Percentiles rank a stretch among this genome's conserved stretches.
phyloP scores from a whole-genome alignment of 1,140 invertebrate species.

The Latrodectus geometricus region DNA sequence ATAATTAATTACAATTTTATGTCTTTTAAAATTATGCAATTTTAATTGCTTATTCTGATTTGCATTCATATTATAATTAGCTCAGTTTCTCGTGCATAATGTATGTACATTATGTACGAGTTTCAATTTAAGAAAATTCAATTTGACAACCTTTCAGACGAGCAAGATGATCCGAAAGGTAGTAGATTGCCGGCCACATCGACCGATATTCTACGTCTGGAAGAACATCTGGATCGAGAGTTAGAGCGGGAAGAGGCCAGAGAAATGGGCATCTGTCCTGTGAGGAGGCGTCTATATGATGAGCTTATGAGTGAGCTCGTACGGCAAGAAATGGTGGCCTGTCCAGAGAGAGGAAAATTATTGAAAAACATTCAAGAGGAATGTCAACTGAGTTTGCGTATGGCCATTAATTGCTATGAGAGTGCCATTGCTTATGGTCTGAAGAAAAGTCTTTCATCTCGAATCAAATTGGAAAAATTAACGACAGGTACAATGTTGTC shows the following conservation, averaged over 20 bases:
- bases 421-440: constrained; percentile 98
- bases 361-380: constrained; percentile 93
- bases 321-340: constrained; percentile 95
- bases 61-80: too few species aligned
- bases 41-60: too few species aligned
- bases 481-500: too few species aligned
- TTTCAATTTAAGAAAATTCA: too few species aligned
- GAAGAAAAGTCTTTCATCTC: constrained; percentile 86
- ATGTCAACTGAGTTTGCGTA: constrained; percentile 93
- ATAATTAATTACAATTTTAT: too few species aligned
- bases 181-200: constrained; percentile 94
- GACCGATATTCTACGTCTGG: constrained; percentile 92
- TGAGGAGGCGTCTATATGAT: constrained; percentile 91
- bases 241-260: constrained; percentile 91
- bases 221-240: constrained; percentile 92
- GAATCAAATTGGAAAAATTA: constrained; percentile 58
- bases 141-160: too few species aligned
- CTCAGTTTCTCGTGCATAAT: too few species aligned
- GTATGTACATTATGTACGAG: too few species aligned
- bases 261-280: constrained; percentile 96
- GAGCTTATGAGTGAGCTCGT: constrained; percentile 97
- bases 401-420: constrained; percentile 94
- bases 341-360: constrained; percentile 92
- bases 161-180: constrained; percentile 72
- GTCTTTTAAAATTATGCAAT: too few species aligned